These are phyloP conservation scores for Heliconius melpomene DNA, from an alignment of 1,140 invertebrate genomes.

Conservation along the genomic window DNA sequence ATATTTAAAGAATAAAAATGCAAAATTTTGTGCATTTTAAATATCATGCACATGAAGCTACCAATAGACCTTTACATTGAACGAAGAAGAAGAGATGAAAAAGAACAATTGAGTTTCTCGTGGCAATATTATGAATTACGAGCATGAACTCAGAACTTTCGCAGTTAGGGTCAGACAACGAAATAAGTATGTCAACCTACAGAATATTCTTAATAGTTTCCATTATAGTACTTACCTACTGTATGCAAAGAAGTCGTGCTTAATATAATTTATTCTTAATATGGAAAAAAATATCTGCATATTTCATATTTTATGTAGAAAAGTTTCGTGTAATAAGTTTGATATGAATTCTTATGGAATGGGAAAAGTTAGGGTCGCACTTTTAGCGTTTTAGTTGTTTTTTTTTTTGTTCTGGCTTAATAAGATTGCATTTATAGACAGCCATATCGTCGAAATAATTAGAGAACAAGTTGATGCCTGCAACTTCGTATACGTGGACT, in stretches of 20 bases:
- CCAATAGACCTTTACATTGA: too few species aligned
- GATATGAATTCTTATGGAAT: constrained; percentile 16
- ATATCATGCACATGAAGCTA: too few species aligned
- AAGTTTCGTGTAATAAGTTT: constrained; percentile 17
- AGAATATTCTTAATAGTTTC: not conserved
- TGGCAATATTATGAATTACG: too few species aligned
- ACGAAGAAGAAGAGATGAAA: too few species aligned
- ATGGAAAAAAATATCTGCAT: constrained; percentile 22
- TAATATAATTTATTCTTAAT: constrained; percentile 24
- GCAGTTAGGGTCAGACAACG: not conserved
- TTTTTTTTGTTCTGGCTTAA: not conserved
- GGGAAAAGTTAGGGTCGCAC: not conserved
- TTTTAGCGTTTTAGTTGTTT: constrained; percentile 6
- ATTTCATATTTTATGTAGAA: constrained; percentile 28
- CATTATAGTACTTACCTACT: not conserved
- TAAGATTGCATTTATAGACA: too few species aligned
- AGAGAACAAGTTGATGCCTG: too few species aligned
- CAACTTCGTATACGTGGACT: too few species aligned
- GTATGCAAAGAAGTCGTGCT: constrained; percentile 14
- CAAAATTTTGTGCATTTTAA: too few species aligned
- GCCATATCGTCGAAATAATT: too few species aligned
- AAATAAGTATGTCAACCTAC: too few species aligned
- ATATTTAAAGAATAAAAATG: too few species aligned
- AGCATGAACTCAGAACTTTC: not conserved
- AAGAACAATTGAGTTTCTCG: too few species aligned